phyloP scores from a whole-genome alignment of 2,888 invertebrate genomes.

The Hoplodrina blanda region DNA sequence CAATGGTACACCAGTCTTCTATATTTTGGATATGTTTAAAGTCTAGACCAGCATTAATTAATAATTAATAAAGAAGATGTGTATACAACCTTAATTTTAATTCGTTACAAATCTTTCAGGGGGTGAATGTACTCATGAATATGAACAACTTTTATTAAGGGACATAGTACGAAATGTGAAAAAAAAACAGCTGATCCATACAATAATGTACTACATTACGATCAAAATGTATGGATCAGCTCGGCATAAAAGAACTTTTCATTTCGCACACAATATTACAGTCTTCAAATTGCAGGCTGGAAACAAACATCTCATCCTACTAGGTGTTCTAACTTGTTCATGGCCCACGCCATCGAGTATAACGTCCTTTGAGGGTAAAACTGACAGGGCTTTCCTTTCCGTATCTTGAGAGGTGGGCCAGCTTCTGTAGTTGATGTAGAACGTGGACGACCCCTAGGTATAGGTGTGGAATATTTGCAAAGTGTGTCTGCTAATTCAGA shows the following conservation, averaged over 20 bases:
- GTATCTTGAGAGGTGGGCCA: slow-evolving; percentile 26
- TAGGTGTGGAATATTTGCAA: slow-evolving; percentile 20
- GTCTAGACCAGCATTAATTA: too few relatives aligned
- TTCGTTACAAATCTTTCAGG: too few relatives aligned
- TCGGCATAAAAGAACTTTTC: slow-evolving; percentile 39
- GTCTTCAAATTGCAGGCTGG: slow-evolving; percentile 27
- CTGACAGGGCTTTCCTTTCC: slow-evolving; percentile 27
- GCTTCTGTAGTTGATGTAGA: slow-evolving; percentile 20
- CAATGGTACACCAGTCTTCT: too few relatives aligned
- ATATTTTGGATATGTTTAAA: too few relatives aligned
- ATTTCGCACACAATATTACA: slow-evolving; percentile 33
- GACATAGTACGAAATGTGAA: too few relatives aligned
- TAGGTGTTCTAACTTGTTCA: slow-evolving; percentile 32
- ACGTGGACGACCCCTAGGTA: slow-evolving; percentile 28
- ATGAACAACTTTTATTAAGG: too few relatives aligned
- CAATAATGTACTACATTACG: too few relatives aligned
- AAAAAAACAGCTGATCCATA: too few relatives aligned
- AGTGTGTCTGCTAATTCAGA: slow-evolving; percentile 20
- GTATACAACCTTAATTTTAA: too few relatives aligned
- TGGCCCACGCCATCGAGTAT: slow-evolving; percentile 43
- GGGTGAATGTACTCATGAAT: too few relatives aligned
- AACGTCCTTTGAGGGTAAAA: slow-evolving; percentile 36
- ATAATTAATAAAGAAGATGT: too few relatives aligned
- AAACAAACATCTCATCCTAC: slow-evolving; percentile 41
- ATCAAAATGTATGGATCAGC: too few relatives aligned